Conservation (phyloP, 2,888 invertebrate genomes). For the Anoncus sp. region DNA sequence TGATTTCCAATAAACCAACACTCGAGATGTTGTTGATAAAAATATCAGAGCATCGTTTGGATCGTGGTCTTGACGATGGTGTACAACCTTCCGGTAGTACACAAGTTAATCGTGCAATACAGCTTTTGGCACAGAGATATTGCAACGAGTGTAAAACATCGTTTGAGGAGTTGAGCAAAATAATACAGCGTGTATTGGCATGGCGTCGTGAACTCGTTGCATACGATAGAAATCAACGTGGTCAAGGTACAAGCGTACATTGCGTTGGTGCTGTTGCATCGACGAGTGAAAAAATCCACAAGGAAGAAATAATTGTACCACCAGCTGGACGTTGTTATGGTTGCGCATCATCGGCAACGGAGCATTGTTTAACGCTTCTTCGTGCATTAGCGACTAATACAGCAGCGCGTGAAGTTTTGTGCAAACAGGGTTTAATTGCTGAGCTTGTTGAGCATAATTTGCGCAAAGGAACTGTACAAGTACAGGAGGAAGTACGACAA, state of each 20-base stretch:
- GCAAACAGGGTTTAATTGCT: conserved; percentile 93
- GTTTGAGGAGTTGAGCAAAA: conserved; percentile 97
- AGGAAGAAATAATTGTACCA: conserved; percentile 72
- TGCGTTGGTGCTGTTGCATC: conserved; percentile 42
- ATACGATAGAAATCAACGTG: conserved; percentile 94
- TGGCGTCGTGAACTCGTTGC: conserved; percentile 96
- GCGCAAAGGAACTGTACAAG: conserved; percentile 92
- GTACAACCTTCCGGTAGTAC: conserved; percentile 83
- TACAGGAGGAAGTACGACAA: conserved; percentile 95
- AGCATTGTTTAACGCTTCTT: conserved; percentile 96
- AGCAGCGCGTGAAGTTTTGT: conserved; percentile 90
- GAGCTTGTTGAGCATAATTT: conserved; percentile 96
- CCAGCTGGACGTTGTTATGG: conserved; percentile 91
- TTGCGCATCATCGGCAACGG: conserved; percentile 95
- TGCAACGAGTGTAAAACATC: conserved; percentile 97
- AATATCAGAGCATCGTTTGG: conserved; percentile 93
- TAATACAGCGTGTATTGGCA: conserved; percentile 95
- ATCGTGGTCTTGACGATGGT: conserved; percentile 86
- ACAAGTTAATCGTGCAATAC: conserved; percentile 96
- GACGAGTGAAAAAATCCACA: conserved; percentile 57
- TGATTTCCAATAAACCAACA: conserved; percentile 95
- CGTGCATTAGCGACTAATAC: conserved; percentile 94
- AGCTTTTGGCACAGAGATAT: conserved; percentile 97
- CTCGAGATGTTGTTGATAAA: conserved; percentile 94
- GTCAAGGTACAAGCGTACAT: too few species aligned